Percentiles rank a stretch among this genome's conserved stretches.
Evolutionary conservation across 2,797 vertebrate species (phyloP).

Genomic region (Myiothlypis coronata): DNA sequence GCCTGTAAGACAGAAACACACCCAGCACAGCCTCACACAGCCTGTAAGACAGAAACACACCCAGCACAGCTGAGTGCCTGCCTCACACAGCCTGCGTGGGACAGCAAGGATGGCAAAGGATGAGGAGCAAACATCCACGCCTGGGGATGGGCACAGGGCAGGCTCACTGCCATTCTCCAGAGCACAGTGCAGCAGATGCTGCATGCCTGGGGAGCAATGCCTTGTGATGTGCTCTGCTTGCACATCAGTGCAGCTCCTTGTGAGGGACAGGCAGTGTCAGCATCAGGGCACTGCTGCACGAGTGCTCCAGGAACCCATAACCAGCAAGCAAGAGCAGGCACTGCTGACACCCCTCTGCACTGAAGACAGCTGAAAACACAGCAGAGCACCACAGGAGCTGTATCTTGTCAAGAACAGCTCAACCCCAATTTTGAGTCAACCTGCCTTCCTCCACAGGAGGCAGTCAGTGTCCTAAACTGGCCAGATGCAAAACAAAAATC

Average conservation of each 20-base stretch:
- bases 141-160: background rate
- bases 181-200: background rate
- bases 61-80: background rate
- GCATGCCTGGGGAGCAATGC: background rate
- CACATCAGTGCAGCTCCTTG: background rate
- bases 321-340: background rate
- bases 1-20: background rate
- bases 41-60: too few species aligned
- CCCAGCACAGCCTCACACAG: background rate
- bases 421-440: background rate
- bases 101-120: background rate
- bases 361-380: background rate
- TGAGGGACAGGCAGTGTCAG: background rate
- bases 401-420: background rate
- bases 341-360: background rate
- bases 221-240: background rate
- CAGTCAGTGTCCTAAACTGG: background rate
- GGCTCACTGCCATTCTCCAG: background rate
- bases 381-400: background rate
- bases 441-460: background rate
- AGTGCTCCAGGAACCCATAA: background rate
- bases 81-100: background rate
- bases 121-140: accelerated
- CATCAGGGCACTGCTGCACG: background rate
- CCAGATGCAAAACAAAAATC: background rate